Conservation (phyloP, 2,888 invertebrate genomes). For the Poecilobothrus nobilitatus region DNA sequence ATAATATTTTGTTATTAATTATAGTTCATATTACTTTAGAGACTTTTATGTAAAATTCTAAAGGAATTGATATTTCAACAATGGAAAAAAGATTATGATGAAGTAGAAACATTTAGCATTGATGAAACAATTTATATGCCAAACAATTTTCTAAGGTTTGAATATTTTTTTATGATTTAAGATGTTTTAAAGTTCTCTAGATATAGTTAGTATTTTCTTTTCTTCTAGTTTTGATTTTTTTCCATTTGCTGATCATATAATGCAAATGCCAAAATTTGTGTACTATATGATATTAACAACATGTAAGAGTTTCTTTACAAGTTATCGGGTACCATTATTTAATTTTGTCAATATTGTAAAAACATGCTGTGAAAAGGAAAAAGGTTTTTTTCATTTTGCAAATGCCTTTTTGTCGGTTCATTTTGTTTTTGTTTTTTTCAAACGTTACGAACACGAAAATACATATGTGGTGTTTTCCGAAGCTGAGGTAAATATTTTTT, state of each 20-base stretch:
- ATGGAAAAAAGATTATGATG: background rate
- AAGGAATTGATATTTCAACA: background rate
- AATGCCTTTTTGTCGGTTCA: too few species aligned
- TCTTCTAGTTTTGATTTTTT: constrained; percentile 51
- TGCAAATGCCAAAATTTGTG: constrained; percentile 48
- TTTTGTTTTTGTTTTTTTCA: too few species aligned
- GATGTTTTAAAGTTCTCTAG: background rate
- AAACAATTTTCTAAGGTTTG: constrained; percentile 5
- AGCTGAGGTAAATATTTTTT: too few species aligned
- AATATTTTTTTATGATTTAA: background rate
- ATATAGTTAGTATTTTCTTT: constrained; percentile 4
- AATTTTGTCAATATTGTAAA: constrained; percentile 26
- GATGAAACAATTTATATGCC: constrained; percentile 15
- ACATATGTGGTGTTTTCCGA: too few species aligned
- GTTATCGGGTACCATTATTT: constrained; percentile 44
- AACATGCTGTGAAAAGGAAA: too few species aligned
- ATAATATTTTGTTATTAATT: too few species aligned
- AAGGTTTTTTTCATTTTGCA: too few species aligned
- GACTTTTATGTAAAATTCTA: background rate
- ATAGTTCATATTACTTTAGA: background rate
- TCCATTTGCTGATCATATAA: constrained; percentile 45
- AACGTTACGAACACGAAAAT: too few species aligned
- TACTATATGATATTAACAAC: constrained; percentile 45
- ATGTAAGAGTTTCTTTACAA: constrained; percentile 28
- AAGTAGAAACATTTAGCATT: background rate